Percentiles rank a stretch among this genome's conserved stretches.
Evolutionary conservation across 2,888 invertebrate genomes (phyloP).

Genomic region (Zhengitettix transpicula): DNA sequence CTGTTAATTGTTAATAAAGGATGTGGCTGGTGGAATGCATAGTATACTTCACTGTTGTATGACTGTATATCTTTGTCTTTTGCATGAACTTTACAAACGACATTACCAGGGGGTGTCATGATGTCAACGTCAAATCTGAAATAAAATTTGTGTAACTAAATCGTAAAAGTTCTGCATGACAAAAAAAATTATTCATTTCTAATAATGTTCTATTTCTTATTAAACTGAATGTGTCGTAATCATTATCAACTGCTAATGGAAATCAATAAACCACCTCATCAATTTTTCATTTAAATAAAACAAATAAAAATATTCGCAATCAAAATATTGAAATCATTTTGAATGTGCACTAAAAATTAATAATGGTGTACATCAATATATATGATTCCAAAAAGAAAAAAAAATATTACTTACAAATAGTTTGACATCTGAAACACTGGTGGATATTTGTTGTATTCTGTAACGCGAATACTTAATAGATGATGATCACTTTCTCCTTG

Average conservation of each 20-base stretch:
- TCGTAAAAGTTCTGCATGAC: too few relatives aligned
- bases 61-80: conserved; percentile 4
- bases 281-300: too few relatives aligned
- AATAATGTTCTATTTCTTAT: too few relatives aligned
- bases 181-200: too few relatives aligned
- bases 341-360: too few relatives aligned
- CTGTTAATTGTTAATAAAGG: conserved; percentile 5
- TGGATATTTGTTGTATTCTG: conserved; percentile 7
- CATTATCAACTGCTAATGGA: too few relatives aligned
- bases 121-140: conserved; percentile 8
- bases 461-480: conserved; percentile 2
- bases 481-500: not conserved
- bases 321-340: too few relatives aligned
- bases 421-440: conserved; percentile 4
- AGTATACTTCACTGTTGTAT: conserved; percentile 9
- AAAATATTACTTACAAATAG: conserved; percentile 4
- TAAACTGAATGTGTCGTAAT: too few relatives aligned
- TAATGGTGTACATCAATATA: too few relatives aligned
- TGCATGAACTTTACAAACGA: conserved; percentile 3
- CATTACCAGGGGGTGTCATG: conserved; percentile 1
- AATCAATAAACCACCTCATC: too few relatives aligned
- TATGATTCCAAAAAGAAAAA: too few relatives aligned
- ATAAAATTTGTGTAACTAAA: not conserved
- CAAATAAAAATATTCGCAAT: too few relatives aligned
- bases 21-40: conserved; percentile 2